A percentile compares a stretch with the other conserved stretches of the same genome.
Evolutionary conservation across 2,888 invertebrate genomes (phyloP).

Genomic region (Mycalesis mineus): DNA sequence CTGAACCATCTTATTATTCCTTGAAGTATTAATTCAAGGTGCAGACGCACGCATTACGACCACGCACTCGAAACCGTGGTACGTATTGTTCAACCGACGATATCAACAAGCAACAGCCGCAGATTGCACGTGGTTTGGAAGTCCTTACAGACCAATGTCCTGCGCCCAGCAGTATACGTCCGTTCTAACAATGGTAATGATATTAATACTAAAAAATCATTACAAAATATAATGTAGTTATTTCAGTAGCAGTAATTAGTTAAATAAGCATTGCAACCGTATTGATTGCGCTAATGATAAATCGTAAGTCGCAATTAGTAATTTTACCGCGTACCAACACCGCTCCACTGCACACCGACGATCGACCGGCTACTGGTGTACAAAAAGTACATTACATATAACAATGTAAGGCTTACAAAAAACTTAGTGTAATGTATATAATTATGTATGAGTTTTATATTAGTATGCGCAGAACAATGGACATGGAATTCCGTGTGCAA

Average conservation of each 20-base stretch:
- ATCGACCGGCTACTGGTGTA: background rate
- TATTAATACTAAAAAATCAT: background rate
- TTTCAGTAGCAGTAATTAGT: slow-evolving; percentile 65
- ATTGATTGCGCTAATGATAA: slow-evolving; percentile 69
- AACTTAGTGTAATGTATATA: background rate
- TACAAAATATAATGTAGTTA: slow-evolving; percentile 33
- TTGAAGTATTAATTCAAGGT: too few species aligned
- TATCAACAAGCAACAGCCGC: too few species aligned
- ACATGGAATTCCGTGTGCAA: background rate
- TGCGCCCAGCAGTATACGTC: too few species aligned
- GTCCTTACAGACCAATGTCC: too few species aligned
- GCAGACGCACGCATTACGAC: too few species aligned
- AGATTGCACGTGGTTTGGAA: too few species aligned
- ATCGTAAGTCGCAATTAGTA: slow-evolving; percentile 65
- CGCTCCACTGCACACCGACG: slow-evolving; percentile 31
- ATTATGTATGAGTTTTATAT: background rate
- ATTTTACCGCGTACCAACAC: slow-evolving; percentile 48
- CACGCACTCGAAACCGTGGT: too few species aligned
- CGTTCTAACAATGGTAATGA: background rate
- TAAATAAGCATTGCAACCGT: slow-evolving; percentile 51
- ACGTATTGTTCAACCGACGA: too few species aligned
- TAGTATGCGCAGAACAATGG: background rate
- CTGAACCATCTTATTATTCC: too few species aligned
- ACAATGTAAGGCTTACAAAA: background rate
- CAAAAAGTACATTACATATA: background rate